Evolutionary conservation across 2,888 invertebrate species (phyloP), one percentile per base, ranked within the genome.

Genomic region (Desoria tigrina): DNA sequence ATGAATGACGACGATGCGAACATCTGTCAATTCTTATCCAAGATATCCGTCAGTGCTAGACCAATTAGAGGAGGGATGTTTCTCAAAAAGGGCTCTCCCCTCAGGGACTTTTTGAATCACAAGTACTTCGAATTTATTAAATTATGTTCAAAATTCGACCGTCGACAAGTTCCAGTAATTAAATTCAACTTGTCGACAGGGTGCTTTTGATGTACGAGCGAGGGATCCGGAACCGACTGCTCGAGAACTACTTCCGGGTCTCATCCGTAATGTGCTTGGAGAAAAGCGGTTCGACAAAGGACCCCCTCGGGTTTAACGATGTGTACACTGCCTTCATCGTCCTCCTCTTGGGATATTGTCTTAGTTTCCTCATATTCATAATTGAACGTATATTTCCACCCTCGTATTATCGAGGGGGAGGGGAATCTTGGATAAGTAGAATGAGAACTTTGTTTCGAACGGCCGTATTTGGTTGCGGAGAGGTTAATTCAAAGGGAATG

Each of bases 11-110:
- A n/a, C n/a, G 63, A 66, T 26, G 18, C 54, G 2, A 32, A 61
- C 16, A 59, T 66, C 0, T 73, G 73, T 39, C 55, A 39, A 37
- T 39, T 26, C 11, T 42, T 73, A 23, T 61, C 70, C 0, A 49
- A 37, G 51, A 60, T 73, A 2, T 49, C 60, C 4, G 63, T 69
- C n/a, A 53, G 61, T n/a, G 50, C 58, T 9, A 11, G 66, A 50
- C 69, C 73, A 1, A 59, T 69, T 23, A 58, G 67, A 37, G 59
- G 65, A 14, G 66, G 68, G n/a, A 71, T 68, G 70, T 65, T 65
- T 51, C 32, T 73, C 4, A 55, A 65, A n/a, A 68, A 67, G 37
- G 61, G 68, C 2, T 71, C 70, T 2, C 64, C 69, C 3, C 55
- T 68, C 14, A 51, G 61, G 18, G 69, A 70, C 21, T 70, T 66